Conservation (phyloP, 2,113 vertebrate species). For the Mastomys coucha region DNA sequence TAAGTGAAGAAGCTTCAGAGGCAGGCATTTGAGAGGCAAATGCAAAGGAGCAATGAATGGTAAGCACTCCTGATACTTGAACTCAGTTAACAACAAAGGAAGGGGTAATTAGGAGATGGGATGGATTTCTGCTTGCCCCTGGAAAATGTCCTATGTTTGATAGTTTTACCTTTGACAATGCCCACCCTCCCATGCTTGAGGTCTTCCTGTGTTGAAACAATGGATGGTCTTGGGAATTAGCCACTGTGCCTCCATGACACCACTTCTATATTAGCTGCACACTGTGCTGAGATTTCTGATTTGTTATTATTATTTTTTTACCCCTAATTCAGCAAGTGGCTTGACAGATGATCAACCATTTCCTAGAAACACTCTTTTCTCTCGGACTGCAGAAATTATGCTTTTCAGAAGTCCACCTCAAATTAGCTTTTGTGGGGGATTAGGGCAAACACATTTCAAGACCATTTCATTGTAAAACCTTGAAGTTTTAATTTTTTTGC, state of each 20-base stretch:
- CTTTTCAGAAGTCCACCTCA: neutral
- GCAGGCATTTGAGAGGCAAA: constrained; percentile 24
- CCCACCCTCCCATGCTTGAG: neutral
- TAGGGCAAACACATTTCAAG: constrained; percentile 34
- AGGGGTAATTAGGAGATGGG: neutral
- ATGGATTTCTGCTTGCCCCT: constrained; percentile 33
- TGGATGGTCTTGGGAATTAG: neutral
- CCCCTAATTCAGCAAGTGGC: neutral
- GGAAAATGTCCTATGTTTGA: constrained; percentile 49
- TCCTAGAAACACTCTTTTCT: neutral
- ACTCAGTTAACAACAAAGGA: constrained; percentile 52
- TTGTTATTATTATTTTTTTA: neutral
- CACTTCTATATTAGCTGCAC: neutral
- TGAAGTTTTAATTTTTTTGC: neutral
- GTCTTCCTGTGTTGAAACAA: neutral
- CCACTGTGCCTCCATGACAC: neutral
- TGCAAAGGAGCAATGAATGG: constrained; percentile 31
- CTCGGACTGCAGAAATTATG: neutral
- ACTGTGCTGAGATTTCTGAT: neutral
- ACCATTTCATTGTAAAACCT: constrained; percentile 33
- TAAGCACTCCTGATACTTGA: constrained; percentile 28
- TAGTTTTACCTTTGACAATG: neutral
- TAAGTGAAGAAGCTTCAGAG: constrained; percentile 47
- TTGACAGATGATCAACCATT: neutral
- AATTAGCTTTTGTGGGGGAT: neutral